Evolutionary conservation across 2,113 vertebrate species (phyloP), one percentile per base, ranked within the genome.

Genomic region (Pluvianellus socialis): DNA sequence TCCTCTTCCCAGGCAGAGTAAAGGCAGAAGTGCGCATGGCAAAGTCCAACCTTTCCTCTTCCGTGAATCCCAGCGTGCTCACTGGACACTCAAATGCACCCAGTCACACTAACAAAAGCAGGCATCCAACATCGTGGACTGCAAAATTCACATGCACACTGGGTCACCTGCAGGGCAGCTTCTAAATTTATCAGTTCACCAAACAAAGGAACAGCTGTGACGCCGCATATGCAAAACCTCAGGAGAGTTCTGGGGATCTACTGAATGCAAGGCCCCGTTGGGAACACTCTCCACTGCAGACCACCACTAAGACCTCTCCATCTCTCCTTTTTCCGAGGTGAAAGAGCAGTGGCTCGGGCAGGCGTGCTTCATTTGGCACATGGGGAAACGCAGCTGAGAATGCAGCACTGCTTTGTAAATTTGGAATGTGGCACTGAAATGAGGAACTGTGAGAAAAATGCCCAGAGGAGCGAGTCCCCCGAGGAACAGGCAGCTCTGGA

Each of bases 141-240:
- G 47, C 89, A 88, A 85, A 82, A 92, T 18, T 67, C 73, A 67
- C 55, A 55, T 63, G 42, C 73, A 71, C 33, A 21, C 1, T 45
- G 50, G 74, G 71, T 66, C 88, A 93, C 81, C 92, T 93, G 94
- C 90, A 92, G 81, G 70, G 71, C 67, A 90, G 49, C 79, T 68
- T 76, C 91, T 83, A 76, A 68, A 93, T 86, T 61, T 79, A 61
- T 68, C 66, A 30, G 58, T 56, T 65, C 30, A 59, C 74, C 82
- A 75, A 90, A 90, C 0, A 11, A 71, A 93, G 50, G 11, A 87
- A 82, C 77, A 94, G 90, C 88, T 91, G 73, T 50, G 77, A 79
- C 66, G 18, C 52, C 58, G 47, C n/a, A 56, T 14, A 67, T 13
- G 38, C 70, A 90, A 79, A 93, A 76, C 53, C 74, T 52, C 47